phyloP scores from a whole-genome alignment of 2,888 invertebrate species.

The Plebejus anna region DNA sequence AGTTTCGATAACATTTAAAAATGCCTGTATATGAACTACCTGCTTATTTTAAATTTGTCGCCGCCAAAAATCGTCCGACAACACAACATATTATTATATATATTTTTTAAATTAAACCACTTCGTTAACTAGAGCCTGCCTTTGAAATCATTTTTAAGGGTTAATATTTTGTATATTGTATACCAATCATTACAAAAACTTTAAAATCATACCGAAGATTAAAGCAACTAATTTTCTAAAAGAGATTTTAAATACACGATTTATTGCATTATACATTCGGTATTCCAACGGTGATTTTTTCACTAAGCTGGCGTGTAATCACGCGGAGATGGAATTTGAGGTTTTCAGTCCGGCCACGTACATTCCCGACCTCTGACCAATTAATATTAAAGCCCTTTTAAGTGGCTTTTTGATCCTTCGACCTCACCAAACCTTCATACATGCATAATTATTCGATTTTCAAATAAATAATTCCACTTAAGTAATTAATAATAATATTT shows the following conservation, averaged over 20 bases:
- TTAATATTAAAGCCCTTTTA: slow-evolving; percentile 10
- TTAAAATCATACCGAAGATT: too few species aligned
- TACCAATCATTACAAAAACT: too few species aligned
- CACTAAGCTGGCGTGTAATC: not conserved
- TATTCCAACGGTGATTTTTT: not conserved
- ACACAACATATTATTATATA: too few species aligned
- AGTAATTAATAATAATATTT: not conserved
- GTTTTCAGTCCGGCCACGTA: not conserved
- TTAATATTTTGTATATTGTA: too few species aligned
- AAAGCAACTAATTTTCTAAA: not conserved
- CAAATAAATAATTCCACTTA: not conserved
- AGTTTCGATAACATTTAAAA: too few species aligned
- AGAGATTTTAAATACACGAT: not conserved
- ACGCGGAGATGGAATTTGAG: not conserved
- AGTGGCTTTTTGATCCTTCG: slow-evolving; percentile 4
- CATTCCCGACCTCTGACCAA: slow-evolving; percentile 5
- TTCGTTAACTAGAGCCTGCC: too few species aligned
- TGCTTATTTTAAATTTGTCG: too few species aligned
- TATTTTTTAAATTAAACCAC: too few species aligned
- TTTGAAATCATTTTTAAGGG: too few species aligned
- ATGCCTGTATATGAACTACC: too few species aligned
- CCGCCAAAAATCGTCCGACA: too few species aligned
- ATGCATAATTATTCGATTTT: not conserved
- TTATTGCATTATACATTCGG: not conserved
- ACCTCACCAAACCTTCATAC: not conserved